Conservation (phyloP, 2,113 vertebrate species). For the Willisornis vidua region DNA sequence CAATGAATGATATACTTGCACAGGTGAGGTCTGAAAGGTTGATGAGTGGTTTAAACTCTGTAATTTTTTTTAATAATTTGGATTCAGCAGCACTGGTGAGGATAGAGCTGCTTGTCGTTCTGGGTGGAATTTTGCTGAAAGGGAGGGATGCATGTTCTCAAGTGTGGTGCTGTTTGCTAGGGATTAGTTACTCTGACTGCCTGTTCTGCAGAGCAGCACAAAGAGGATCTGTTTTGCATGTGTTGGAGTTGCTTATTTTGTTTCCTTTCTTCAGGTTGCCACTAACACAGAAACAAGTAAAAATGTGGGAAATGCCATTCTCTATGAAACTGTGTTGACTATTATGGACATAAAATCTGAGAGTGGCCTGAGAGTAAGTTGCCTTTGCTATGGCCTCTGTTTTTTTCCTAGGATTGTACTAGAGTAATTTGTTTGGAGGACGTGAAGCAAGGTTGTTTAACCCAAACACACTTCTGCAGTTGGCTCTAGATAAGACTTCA, state of each 20-base stretch:
- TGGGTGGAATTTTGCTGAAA: not conserved
- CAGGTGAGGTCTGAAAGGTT: conserved; percentile 80
- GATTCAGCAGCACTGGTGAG: not conserved
- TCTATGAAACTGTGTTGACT: conserved; percentile 98
- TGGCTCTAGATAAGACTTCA: not conserved
- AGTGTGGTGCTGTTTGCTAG: not conserved
- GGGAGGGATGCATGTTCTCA: not conserved
- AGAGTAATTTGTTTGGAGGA: not conserved
- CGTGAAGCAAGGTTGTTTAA: not conserved
- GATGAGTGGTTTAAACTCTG: not conserved
- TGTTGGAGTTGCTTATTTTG: not conserved
- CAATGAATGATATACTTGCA: conserved; percentile 99
- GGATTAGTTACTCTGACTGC: not conserved
- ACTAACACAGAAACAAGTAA: conserved; percentile 99
- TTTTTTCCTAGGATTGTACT: not conserved
- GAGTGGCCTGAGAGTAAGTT: conserved; percentile 94
- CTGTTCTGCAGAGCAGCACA: not conserved
- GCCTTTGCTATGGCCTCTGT: not conserved
- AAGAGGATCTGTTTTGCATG: not conserved
- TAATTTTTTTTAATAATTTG: not conserved
- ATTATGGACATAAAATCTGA: conserved; percentile 99
- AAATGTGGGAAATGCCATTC: conserved; percentile 99
- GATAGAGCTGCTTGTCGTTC: not conserved
- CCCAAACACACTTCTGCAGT: not conserved
- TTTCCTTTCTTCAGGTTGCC: conserved; percentile 85